A percentile compares a stretch with the other conserved stretches of the same genome.
Conservation (phyloP, 2,113 vertebrate species). For the Gila orcuttii region DNA sequence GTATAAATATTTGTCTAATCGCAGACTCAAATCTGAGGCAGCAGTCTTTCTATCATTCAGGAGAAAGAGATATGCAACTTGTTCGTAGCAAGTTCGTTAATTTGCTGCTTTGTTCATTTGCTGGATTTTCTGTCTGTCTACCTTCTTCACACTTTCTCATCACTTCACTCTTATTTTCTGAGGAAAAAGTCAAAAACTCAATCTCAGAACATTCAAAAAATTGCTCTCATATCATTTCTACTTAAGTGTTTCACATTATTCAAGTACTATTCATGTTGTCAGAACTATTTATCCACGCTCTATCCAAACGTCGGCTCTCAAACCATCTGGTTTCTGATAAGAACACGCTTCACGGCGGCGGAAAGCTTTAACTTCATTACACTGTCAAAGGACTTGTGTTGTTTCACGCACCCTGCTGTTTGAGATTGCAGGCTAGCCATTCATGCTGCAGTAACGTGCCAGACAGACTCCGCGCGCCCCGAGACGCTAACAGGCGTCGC, state of each 20-base stretch:
- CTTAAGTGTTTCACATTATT: background rate
- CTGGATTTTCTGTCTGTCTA: no score
- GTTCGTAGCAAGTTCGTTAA: background rate
- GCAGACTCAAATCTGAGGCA: background rate
- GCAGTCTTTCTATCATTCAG: background rate
- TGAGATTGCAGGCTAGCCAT: conserved; percentile 19
- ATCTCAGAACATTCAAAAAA: background rate
- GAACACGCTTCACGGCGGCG: background rate
- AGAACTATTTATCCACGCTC: background rate
- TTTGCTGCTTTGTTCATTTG: no score
- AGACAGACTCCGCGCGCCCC: conserved; percentile 3
- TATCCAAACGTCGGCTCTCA: background rate
- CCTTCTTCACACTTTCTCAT: conserved; percentile 26
- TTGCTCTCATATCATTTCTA: background rate
- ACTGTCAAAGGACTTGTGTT: background rate
- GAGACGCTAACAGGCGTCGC: conserved; percentile 4
- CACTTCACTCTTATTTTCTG: background rate
- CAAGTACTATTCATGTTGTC: background rate
- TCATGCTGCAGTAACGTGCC: conserved; percentile 37
- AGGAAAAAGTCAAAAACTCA: background rate
- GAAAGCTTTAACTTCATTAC: conserved; percentile 20
- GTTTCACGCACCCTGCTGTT: conserved; percentile 18
- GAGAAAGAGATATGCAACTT: background rate
- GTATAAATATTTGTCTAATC: background rate
- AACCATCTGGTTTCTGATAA: background rate